A percentile compares a stretch with the other conserved stretches of the same genome.
These are phyloP conservation scores for Zelostemma sp. DNA, from an alignment of 1,140 invertebrate species.

Conservation along the genomic window DNA sequence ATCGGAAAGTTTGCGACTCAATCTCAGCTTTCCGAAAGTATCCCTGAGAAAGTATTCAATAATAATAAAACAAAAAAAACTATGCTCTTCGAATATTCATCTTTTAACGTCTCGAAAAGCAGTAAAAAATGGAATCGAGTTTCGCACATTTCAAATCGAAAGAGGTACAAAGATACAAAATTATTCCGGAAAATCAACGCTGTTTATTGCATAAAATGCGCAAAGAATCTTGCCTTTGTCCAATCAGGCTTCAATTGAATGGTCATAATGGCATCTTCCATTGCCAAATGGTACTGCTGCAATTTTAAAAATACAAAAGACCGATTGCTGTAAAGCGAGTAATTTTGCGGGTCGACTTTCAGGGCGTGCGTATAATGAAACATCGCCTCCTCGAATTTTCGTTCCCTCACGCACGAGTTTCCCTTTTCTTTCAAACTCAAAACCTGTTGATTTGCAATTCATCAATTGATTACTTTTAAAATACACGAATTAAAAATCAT, in stretches of 20 bases:
- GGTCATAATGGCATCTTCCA: constrained; percentile 83
- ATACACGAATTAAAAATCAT: too few relatives aligned
- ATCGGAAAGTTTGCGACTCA: constrained; percentile 78
- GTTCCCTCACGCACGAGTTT: constrained; percentile 81
- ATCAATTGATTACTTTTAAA: too few relatives aligned
- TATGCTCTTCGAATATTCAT: too few relatives aligned
- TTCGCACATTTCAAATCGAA: too few relatives aligned
- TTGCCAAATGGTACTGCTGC: constrained; percentile 81
- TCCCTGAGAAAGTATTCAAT: too few relatives aligned
- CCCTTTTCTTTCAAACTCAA: constrained; percentile 78
- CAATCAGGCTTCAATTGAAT: constrained; percentile 82
- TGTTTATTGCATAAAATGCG: too few relatives aligned
- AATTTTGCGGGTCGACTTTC: constrained; percentile 80
- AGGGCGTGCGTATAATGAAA: constrained; percentile 86
- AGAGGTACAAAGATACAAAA: too few relatives aligned
- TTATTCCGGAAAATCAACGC: too few relatives aligned
- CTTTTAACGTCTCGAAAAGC: too few relatives aligned
- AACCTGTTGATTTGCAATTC: constrained; percentile 53
- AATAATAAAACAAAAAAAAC: too few relatives aligned
- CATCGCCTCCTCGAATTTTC: constrained; percentile 82
- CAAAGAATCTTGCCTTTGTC: constrained; percentile 83
- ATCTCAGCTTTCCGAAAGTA: constrained; percentile 86
- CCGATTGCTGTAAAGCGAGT: constrained; percentile 82
- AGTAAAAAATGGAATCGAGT: too few relatives aligned
- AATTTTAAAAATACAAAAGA: constrained; percentile 84